Evolutionary conservation across 1,140 invertebrate species (phyloP).

Genomic region (Lordiphosa clarofinis): DNA sequence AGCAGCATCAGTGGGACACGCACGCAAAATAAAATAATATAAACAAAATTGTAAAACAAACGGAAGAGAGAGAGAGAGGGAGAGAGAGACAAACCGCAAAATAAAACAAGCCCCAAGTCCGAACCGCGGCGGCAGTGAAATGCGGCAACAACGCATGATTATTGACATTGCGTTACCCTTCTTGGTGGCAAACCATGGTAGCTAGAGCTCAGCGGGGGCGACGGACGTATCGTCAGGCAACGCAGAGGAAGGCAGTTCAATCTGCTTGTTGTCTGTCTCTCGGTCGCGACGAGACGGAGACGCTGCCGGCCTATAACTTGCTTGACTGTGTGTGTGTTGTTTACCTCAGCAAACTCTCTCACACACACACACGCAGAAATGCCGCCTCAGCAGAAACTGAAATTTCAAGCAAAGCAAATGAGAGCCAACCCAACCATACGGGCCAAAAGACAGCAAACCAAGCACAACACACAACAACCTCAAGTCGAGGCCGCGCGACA

Average conservation of each 20-base stretch:
- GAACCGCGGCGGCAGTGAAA: constrained; percentile 42
- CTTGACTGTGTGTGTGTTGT: constrained; percentile 46
- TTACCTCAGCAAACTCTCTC: constrained; percentile 52
- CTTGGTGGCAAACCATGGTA: constrained; percentile 17
- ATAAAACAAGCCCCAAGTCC: constrained; percentile 45
- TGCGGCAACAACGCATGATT: constrained; percentile 72
- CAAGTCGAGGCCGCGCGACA: constrained; percentile 41
- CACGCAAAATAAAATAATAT: constrained; percentile 36
- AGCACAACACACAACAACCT: constrained; percentile 27
- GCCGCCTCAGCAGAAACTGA: constrained; percentile 66
- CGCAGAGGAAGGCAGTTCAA: constrained; percentile 34
- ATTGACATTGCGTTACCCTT: constrained; percentile 72
- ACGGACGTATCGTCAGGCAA: background rate
- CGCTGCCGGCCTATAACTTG: constrained; percentile 51
- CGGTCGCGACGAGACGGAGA: constrained; percentile 40
- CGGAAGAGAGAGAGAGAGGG: constrained; percentile 32
- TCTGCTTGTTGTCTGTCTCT: constrained; percentile 54
- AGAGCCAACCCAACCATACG: constrained; percentile 26
- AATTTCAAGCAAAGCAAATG: constrained; percentile 59
- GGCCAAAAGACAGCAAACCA: constrained; percentile 25
- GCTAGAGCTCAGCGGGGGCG: constrained; percentile 12
- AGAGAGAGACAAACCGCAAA: constrained; percentile 50
- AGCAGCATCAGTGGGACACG: constrained; percentile 56
- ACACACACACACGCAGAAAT: constrained; percentile 18
- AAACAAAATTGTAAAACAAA: constrained; percentile 65